Evolutionary conservation across 2,888 invertebrate genomes (phyloP), one percentile per base, ranked within the genome.

Genomic region (Archaeoteleia sp.): DNA sequence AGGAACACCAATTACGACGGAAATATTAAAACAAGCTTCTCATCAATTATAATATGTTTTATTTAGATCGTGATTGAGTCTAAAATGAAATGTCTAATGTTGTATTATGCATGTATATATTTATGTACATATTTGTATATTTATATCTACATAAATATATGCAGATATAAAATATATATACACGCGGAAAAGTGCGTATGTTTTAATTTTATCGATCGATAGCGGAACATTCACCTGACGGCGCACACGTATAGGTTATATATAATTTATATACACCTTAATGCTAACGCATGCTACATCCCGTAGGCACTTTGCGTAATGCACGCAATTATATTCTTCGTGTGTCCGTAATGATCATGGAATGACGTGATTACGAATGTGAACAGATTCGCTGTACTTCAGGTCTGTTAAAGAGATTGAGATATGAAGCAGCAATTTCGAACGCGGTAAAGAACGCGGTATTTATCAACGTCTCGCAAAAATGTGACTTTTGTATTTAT

Each of bases 281-380:
- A 42, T 58, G 51, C 42, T 43, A 55, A 34, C 15, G 46, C 46
- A 51, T 35, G 61, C 46, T 45, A 46, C 45, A 51, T 61, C 53
- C 61, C 61, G 46, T 48, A 46, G 62, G 61, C 53, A 53, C 61
- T 62, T 62, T 40, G 54, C 48, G 62, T 54, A 62, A 62, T 54
- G 62, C 54, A 48, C 48, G 54, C 54, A 54, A 62, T 62, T 62
- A 61, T 61, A 61, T 61, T 61, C 61, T 43, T 39, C 51, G 39
- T 53, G 51, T 61, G 53, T 45, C 61, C 25, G 53, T 61, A 53
- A 61, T 46, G 53, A 46, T 61, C 40, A 40, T 27, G 46, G 39
- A 61, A 53, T 53, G 61, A 53, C 53, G 53, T 37, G 45, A 61
- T 61, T 53, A 49, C 58, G 49, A 49, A 49, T 43, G 29, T 29